A percentile compares a stretch with the other conserved stretches of the same genome.
These are phyloP conservation scores for Adelosebastes latens DNA, from an alignment of 2,797 vertebrate species.

Conservation along the genomic window DNA sequence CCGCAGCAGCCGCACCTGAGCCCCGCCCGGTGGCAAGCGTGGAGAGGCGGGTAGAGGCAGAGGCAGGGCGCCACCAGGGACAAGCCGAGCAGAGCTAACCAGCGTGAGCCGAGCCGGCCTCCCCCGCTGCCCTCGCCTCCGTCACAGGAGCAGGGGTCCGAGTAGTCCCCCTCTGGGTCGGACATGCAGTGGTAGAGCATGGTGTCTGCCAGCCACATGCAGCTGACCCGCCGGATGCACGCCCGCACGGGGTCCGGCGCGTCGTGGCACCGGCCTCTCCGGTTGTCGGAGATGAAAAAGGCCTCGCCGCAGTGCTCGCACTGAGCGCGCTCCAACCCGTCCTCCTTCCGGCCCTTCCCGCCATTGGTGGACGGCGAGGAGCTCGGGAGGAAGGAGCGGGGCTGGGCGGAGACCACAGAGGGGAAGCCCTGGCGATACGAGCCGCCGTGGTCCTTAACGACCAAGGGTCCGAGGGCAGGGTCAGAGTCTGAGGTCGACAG, in stretches of 20 bases:
- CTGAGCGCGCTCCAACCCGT: conserved; percentile 85
- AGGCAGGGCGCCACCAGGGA: conserved; percentile 96
- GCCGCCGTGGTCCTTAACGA: conserved; percentile 81
- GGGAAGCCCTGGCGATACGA: conserved; percentile 59
- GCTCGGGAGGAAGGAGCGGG: conserved; percentile 80
- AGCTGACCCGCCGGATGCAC: conserved; percentile 93
- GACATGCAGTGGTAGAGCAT: conserved; percentile 99
- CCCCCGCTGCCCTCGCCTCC: conserved; percentile 83
- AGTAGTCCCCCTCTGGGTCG: conserved; percentile 97
- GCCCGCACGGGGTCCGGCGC: conserved; percentile 91
- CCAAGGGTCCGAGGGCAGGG: conserved; percentile 84
- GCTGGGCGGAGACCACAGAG: conserved; percentile 90
- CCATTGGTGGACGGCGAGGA: conserved; percentile 76
- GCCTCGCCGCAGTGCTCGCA: conserved; percentile 95
- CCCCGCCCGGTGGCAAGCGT: conserved; percentile 93
- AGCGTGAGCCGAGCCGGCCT: conserved; percentile 94
- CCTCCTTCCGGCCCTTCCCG: conserved; percentile 83
- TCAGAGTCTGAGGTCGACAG: conserved; percentile 83
- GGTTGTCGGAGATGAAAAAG: conserved; percentile 91
- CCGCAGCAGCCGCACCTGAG: conserved; percentile 94
- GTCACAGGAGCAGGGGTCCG: conserved; percentile 96
- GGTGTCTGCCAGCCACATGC: conserved; percentile 98
- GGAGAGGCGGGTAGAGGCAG: conserved; percentile 97
- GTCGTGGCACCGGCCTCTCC: conserved; percentile 92
- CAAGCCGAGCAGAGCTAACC: conserved; percentile 95